phyloP scores from a whole-genome alignment of 2,113 vertebrate species.

The Carassius auratus region DNA sequence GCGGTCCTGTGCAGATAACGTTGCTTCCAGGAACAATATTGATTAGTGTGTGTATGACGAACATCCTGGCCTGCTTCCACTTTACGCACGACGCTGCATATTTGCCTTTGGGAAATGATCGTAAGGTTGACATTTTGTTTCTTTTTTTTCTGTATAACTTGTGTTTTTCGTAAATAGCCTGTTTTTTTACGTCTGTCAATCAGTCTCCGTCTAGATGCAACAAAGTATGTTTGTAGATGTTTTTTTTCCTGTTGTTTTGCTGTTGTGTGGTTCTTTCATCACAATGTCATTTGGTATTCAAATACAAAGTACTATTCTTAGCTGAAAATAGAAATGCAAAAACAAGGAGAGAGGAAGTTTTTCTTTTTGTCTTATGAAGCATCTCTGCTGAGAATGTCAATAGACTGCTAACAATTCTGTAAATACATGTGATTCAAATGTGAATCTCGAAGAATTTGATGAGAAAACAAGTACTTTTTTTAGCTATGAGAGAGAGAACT shows the following conservation, averaged over 20 bases:
- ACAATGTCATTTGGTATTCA: constrained; percentile 72
- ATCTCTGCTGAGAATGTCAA: not conserved
- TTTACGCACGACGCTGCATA: constrained; percentile 46
- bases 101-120: constrained; percentile 62
- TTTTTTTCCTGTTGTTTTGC: constrained; percentile 71
- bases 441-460: too few species aligned
- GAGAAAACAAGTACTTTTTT: too few species aligned
- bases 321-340: constrained; percentile 58
- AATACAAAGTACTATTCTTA: constrained; percentile 71
- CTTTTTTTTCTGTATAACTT: constrained; percentile 63
- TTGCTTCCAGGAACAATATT: constrained; percentile 66
- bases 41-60: constrained; percentile 61
- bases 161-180: constrained; percentile 53
- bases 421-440: too few species aligned
- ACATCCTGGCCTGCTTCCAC: constrained; percentile 70
- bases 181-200: constrained; percentile 49
- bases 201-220: constrained; percentile 64
- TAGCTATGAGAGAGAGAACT: too few species aligned
- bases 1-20: constrained; percentile 59
- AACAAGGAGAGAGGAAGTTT: constrained; percentile 69
- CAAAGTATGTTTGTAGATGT: constrained; percentile 74
- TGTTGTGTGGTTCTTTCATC: constrained; percentile 63
- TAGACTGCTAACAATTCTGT: not conserved
- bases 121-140: constrained; percentile 49
- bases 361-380: constrained; percentile 51